These are phyloP conservation scores for Xyliphius kryptos DNA, from an alignment of 2,113 vertebrate species.

Conservation along the genomic window DNA sequence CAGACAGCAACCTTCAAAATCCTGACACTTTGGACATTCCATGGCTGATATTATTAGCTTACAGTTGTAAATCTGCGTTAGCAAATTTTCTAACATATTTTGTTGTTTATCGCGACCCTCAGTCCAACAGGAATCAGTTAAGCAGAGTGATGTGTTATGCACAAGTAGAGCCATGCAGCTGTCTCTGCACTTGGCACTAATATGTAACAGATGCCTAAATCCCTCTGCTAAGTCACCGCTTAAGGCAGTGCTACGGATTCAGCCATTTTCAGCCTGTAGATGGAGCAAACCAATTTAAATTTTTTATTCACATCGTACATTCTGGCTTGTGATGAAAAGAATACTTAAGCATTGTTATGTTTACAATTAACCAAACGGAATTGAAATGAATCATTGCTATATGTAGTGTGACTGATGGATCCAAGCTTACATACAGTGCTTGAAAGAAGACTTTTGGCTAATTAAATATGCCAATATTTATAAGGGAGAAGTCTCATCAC, in stretches of 20 bases:
- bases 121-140: background rate
- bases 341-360: slow-evolving; percentile 6
- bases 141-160: background rate
- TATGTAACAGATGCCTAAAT: background rate
- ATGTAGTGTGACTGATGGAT: slow-evolving; percentile 27
- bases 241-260: background rate
- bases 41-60: background rate
- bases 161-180: background rate
- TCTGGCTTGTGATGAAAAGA: slow-evolving; percentile 12
- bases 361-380: slow-evolving; percentile 1
- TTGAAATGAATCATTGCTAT: slow-evolving; percentile 5
- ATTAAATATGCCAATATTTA: slow-evolving; percentile 77
- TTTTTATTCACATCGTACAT: background rate
- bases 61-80: background rate
- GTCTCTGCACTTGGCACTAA: slow-evolving; percentile 1
- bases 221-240: background rate
- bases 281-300: slow-evolving; percentile 11
- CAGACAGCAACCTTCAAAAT: background rate
- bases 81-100: background rate
- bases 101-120: background rate
- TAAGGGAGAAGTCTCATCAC: slow-evolving; percentile 64
- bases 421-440: slow-evolving; percentile 31
- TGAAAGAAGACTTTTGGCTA: slow-evolving; percentile 54
- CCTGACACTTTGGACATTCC: background rate
- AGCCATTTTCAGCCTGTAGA: slow-evolving; percentile 18